Percentiles rank a stretch among this genome's conserved stretches.
Evolutionary conservation across 2,888 invertebrate species (phyloP).

Genomic region (Andrena dorsata): DNA sequence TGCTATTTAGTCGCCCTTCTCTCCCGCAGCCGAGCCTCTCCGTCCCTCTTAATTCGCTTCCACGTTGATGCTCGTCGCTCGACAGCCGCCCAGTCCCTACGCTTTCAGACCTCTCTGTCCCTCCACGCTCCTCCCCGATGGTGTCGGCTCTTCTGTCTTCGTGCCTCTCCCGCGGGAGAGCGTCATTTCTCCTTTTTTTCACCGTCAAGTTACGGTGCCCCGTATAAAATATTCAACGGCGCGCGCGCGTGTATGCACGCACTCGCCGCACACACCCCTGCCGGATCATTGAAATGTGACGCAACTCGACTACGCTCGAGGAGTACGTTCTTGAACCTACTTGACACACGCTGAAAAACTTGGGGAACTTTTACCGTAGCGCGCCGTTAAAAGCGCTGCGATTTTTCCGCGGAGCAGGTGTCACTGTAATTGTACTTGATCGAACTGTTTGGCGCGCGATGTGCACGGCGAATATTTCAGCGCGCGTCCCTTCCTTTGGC

Average conservation of each 20-base stretch:
- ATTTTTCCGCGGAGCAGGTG: constrained; percentile 10
- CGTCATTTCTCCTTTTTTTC: constrained; percentile 36
- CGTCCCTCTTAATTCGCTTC: constrained; percentile 42
- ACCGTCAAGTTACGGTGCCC: constrained; percentile 41
- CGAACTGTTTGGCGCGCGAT: not conserved
- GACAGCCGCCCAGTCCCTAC: not conserved
- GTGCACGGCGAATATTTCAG: too few relatives aligned
- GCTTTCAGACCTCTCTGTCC: constrained; percentile 21
- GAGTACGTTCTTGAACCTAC: constrained; percentile 55
- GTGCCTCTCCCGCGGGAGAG: constrained; percentile 31
- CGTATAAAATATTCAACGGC: constrained; percentile 52
- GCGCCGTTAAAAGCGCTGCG: not conserved
- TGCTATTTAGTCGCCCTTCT: constrained; percentile 81
- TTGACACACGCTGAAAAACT: constrained; percentile 41
- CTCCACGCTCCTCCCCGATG: constrained; percentile 29
- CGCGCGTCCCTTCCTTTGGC: too few relatives aligned
- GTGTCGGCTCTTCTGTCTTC: constrained; percentile 26
- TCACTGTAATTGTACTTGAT: constrained; percentile 9
- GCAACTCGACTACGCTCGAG: constrained; percentile 47
- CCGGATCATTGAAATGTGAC: constrained; percentile 61
- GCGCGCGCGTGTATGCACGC: constrained; percentile 20
- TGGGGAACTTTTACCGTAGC: constrained; percentile 7
- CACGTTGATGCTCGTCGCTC: constrained; percentile 41
- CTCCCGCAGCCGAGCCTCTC: constrained; percentile 51
- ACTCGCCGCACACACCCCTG: constrained; percentile 1